Conservation (phyloP, 2,113 vertebrate species). For the Gadus macrocephalus region DNA sequence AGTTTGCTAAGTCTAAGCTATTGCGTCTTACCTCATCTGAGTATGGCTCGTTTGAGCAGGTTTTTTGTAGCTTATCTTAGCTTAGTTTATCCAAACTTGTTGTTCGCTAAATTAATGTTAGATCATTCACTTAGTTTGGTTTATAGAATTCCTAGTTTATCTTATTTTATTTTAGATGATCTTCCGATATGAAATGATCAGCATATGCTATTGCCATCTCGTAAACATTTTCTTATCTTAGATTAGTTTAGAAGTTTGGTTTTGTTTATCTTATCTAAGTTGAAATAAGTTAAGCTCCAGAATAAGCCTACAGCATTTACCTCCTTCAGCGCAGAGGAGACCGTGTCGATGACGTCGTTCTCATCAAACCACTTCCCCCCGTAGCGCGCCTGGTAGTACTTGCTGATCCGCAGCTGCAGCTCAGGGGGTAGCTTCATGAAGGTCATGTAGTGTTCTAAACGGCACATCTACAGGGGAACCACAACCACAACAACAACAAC, state of each 20-base stretch:
- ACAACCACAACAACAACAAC: no score
- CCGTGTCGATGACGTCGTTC: constrained; percentile 65
- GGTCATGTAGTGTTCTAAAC: constrained; percentile 64
- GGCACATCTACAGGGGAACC: constrained; percentile 54
- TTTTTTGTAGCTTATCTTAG: not conserved
- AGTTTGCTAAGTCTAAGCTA: no score
- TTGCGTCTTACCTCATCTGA: not conserved
- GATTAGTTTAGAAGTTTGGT: no score
- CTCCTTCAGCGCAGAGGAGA: constrained; percentile 65
- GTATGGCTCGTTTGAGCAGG: not conserved
- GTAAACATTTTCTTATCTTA: no score
- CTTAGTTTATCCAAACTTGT: no score
- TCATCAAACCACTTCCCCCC: constrained; percentile 68
- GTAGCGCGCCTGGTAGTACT: constrained; percentile 70
- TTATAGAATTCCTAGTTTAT: no score
- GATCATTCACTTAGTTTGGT: no score
- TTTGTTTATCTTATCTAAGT: not conserved
- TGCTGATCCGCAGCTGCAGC: constrained; percentile 62
- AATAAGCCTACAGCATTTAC: constrained; percentile 12
- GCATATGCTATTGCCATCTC: no score
- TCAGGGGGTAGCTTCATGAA: constrained; percentile 70
- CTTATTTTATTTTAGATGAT: no score
- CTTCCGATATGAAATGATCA: no score
- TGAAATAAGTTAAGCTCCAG: no score
- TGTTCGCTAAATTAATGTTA: no score